phyloP scores from a whole-genome alignment of 1,140 invertebrate genomes.

The Lordiphosa clarofinis region DNA sequence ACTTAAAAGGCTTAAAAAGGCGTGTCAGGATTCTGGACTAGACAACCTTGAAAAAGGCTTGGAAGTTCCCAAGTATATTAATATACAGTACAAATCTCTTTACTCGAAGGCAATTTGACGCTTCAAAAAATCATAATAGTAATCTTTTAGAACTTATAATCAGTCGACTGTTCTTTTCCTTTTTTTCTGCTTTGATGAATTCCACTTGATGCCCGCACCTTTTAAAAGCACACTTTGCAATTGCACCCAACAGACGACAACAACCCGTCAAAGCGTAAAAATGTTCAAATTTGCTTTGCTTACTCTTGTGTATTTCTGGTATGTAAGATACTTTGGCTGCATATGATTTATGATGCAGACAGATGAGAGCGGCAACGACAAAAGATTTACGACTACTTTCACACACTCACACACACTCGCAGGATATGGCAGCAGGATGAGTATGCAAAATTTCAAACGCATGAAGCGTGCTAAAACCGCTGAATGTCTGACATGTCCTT shows the following conservation, averaged over 20 bases:
- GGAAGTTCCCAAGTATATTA: no score
- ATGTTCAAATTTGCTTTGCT: constrained; percentile 40
- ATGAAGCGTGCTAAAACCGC: constrained; percentile 19
- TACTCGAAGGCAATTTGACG: no score
- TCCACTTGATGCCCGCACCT: neutral
- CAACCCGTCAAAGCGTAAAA: constrained; percentile 54
- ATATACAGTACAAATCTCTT: no score
- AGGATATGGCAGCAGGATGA: constrained; percentile 33
- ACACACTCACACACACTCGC: constrained; percentile 34
- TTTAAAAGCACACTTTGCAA: no score
- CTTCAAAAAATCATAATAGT: no score
- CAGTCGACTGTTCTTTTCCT: no score
- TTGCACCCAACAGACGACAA: constrained; percentile 1
- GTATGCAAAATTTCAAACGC: constrained; percentile 56
- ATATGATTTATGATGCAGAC: constrained; percentile 72
- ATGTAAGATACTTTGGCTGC: constrained; percentile 52
- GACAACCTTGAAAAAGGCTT: no score
- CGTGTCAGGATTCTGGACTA: no score
- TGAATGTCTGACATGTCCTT: constrained; percentile 33
- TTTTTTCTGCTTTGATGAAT: constrained; percentile 6
- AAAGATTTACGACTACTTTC: constrained; percentile 69
- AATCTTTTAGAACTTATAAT: neutral
- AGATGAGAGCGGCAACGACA: constrained; percentile 30
- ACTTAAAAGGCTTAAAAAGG: no score
- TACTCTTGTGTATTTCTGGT: constrained; percentile 10